Base-by-base conservation (phyloP, 2,797 vertebrate genomes). In the Micromesistius poutassou region DNA sequence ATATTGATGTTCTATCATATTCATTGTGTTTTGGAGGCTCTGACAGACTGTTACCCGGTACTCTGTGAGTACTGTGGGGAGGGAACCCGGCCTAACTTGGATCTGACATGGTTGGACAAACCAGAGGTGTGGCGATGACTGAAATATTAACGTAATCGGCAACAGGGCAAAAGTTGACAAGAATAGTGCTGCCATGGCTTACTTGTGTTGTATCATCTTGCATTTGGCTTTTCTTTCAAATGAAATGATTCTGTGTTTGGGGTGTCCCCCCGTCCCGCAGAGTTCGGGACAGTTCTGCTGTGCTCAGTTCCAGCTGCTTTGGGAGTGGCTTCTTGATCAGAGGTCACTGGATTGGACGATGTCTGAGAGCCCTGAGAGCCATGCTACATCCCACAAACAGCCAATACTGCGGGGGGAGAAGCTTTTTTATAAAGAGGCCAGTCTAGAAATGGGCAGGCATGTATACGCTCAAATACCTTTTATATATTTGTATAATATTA, bases 31-130 rank as follows among this genome's bases (percentile, higher is more conserved):
- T 42, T 33, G 14, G 76, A 84, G 72, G 30, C 30, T 19, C 5
- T 38, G 14, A 71, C 68, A 6, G 84, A 87, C 10, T 70, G 74
- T 42, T 42, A 42, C 19, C 42, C 75, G 14, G 72, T 84, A 10
- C 81, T 76, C 73, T 94, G 93, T 83, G 91, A 92, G 50, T 91
- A 88, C 83, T 94, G 93, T 78, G 88, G 90, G 50, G 38, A 74
- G 40, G 81, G 78, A 13, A 75, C 84, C 19, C 79, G 73, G 70
- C 90, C 91, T 71, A 81, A 78, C 10, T 79, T 92, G 36, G 78
- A 87, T 77, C 40, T 76, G 3, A 12, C 72, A 36, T 80, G 73
- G 77, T 0, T 68, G 25, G 77, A 75, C 4, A 71, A 55, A 4
- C 42, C 78, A 31, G 79, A 88, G 89, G 92, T 93, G 76, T 79